Evolutionary conservation across 2,113 vertebrate species (phyloP).

Genomic region (Oryzias javanicus): DNA sequence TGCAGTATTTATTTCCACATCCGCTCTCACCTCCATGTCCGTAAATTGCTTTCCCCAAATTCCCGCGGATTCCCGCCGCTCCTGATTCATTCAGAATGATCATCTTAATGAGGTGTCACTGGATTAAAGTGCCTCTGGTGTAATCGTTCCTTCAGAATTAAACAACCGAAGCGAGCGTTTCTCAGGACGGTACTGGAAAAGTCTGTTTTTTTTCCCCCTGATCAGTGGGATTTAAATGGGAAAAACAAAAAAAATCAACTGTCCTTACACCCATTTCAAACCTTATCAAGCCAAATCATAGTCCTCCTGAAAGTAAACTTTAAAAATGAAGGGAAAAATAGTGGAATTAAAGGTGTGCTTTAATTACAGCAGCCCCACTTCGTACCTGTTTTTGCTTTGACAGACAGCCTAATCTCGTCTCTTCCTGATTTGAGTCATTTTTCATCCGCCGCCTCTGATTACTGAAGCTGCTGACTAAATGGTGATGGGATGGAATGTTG

Average conservation of each 20-base stretch:
- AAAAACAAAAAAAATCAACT: constrained; percentile 52
- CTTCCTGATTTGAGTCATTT: constrained; percentile 5
- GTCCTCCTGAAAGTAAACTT: constrained; percentile 36
- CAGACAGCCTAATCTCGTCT: constrained; percentile 7
- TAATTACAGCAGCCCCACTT: constrained; percentile 12
- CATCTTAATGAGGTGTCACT: constrained; percentile 70
- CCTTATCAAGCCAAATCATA: constrained; percentile 21
- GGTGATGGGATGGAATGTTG: neutral
- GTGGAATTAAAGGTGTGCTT: constrained; percentile 3
- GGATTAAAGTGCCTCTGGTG: constrained; percentile 70
- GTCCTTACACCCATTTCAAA: constrained; percentile 51
- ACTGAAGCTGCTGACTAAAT: constrained; percentile 17
- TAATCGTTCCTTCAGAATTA: constrained; percentile 73
- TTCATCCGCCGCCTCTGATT: constrained; percentile 13
- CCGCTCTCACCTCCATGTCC: neutral
- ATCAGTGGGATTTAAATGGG: constrained; percentile 38
- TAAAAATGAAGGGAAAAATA: constrained; percentile 22
- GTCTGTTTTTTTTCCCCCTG: constrained; percentile 30
- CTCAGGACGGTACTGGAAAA: constrained; percentile 38
- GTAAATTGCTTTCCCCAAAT: constrained; percentile 18
- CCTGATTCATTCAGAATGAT: constrained; percentile 66
- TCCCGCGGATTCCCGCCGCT: constrained; percentile 35
- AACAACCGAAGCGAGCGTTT: constrained; percentile 50
- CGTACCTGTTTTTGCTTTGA: constrained; percentile 8
- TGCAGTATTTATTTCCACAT: neutral